Percentiles rank a stretch among this genome's conserved stretches.
Evolutionary conservation across 2,113 vertebrate genomes (phyloP).

Genomic region (Tragelaphus buxtoni): DNA sequence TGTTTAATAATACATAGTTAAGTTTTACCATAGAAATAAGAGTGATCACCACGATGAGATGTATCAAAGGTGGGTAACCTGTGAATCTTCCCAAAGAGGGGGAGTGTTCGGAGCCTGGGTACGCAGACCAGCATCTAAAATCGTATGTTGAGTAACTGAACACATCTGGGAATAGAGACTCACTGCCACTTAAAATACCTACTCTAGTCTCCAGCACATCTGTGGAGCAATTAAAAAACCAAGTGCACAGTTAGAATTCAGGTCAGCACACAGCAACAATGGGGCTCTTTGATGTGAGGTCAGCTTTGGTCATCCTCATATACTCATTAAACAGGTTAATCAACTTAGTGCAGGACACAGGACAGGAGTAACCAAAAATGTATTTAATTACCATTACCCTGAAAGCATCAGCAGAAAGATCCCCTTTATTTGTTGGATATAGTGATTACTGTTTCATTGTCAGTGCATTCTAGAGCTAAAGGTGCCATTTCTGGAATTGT

Average conservation of each 20-base stretch:
- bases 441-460: not conserved
- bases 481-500: not conserved
- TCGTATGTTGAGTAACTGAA: conserved; percentile 46
- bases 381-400: conserved; percentile 66
- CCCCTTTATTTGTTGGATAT: conserved; percentile 19
- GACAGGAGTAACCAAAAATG: conserved; percentile 73
- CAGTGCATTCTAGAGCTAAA: not conserved
- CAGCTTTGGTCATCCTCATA: conserved; percentile 89
- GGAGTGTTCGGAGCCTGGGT: not conserved
- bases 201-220: conserved; percentile 70
- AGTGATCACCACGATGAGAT: too few species aligned
- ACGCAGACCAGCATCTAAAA: not conserved
- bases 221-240: conserved; percentile 77
- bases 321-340: conserved; percentile 93
- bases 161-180: conserved; percentile 70
- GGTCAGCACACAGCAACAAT: conserved; percentile 88
- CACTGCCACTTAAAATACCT: conserved; percentile 50
- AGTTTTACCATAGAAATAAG: conserved; percentile 44
- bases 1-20: conserved; percentile 14
- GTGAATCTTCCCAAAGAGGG: not conserved
- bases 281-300: conserved; percentile 91
- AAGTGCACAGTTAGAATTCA: conserved; percentile 80
- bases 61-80: not conserved
- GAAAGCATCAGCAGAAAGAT: conserved; percentile 18
- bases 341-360: conserved; percentile 71